Conservation (phyloP, 2,113 vertebrate genomes). For the Lycocorax pyrrhopterus region DNA sequence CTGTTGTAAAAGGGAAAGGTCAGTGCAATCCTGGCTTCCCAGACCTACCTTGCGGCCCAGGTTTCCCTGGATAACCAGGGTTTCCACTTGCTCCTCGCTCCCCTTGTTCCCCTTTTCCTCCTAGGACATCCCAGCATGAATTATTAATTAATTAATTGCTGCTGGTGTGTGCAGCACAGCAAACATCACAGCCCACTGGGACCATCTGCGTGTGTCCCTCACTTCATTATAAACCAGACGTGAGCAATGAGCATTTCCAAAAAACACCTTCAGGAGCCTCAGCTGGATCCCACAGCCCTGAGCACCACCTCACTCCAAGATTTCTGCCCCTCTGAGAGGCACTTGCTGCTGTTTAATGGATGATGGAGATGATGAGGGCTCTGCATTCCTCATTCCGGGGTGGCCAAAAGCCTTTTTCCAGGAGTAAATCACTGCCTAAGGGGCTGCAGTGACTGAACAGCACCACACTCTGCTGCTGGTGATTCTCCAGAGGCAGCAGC, state of each 20-base stretch:
- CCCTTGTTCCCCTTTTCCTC: slow-evolving; percentile 88
- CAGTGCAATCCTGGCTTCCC: background rate
- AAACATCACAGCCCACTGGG: background rate
- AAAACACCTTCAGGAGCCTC: background rate
- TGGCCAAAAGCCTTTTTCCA: background rate
- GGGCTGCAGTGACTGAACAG: background rate
- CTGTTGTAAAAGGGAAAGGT: background rate
- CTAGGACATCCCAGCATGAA: slow-evolving; percentile 57
- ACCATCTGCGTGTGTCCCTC: background rate
- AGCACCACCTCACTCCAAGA: background rate
- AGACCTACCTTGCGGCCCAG: slow-evolving; percentile 84
- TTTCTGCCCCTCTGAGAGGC: background rate
- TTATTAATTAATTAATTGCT: background rate
- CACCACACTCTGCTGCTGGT: background rate
- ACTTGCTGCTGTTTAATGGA: background rate
- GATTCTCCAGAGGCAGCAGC: background rate
- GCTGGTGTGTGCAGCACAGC: background rate
- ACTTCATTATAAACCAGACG: background rate
- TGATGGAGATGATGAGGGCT: background rate
- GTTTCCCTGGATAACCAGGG: slow-evolving; percentile 87
- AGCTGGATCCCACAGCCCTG: background rate
- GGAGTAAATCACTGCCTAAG: background rate
- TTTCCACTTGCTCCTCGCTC: slow-evolving; percentile 76
- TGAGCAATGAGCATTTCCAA: background rate
- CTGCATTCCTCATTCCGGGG: background rate